Evolutionary conservation across 2,797 vertebrate species (phyloP).

Genomic region (Centropyge bicolor): DNA sequence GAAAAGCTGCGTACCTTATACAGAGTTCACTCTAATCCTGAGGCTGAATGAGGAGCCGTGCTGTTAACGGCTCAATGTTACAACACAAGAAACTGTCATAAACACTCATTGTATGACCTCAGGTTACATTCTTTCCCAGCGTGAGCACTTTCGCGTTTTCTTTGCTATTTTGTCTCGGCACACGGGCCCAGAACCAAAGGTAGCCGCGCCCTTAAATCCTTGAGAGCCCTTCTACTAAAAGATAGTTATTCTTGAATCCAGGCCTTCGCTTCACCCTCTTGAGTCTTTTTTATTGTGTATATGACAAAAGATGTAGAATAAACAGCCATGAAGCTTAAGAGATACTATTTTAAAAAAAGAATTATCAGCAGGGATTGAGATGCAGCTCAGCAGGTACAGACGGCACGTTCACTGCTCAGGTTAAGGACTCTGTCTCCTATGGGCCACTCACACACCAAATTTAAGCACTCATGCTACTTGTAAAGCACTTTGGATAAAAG

Average conservation of each 20-base stretch:
- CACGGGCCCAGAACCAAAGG: neutral
- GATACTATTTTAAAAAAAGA: neutral
- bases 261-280: neutral
- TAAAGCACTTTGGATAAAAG: conserved; percentile 57
- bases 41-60: conserved; percentile 23
- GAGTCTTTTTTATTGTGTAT: neutral
- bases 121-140: neutral
- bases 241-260: conserved; percentile 15
- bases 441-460: conserved; percentile 31
- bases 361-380: conserved; percentile 6
- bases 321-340: neutral
- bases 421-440: conserved; percentile 32
- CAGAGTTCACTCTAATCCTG: conserved; percentile 33
- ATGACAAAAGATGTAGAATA: conserved; percentile 5
- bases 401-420: conserved; percentile 1
- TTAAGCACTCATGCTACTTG: conserved; percentile 33
- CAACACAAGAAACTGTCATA: conserved; percentile 12
- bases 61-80: conserved; percentile 6
- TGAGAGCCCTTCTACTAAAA: neutral
- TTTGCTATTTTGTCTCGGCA: neutral
- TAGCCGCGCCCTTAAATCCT: neutral
- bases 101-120: conserved; percentile 9
- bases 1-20: neutral
- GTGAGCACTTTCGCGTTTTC: neutral
- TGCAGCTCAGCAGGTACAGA: conserved; percentile 12